Base-by-base conservation (phyloP, 1,140 invertebrate genomes). In the Linepithema humile region DNA sequence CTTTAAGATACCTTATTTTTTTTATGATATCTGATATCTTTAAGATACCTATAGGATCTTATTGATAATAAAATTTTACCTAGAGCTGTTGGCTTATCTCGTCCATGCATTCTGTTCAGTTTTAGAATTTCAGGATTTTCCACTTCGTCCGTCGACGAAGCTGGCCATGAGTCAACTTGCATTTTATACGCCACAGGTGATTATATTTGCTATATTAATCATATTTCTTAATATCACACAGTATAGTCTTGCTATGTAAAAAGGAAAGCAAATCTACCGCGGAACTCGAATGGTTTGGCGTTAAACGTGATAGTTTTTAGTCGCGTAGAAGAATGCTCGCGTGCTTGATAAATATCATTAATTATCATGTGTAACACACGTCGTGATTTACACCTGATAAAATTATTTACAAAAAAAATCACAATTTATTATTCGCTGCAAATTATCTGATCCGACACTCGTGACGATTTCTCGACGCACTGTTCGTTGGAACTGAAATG, bases 391-490 rank as follows among this genome's bases (percentile, higher is more conserved):
- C 1, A 26, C 35, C 3, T 12, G 5, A 32, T 23, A 29, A 29
- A 23, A 48, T 48, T 23, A 35, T 75, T 45, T 38, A 50, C 2
- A 59, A 10, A 29, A 3, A 26, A 32, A n/a, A 60, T 0, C 6
- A 43, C 26, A 69, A 80, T 40, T 69, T 29, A 69, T 38, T 29
- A 32, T 55, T 53, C 17, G 15, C 29, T 29, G 6, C 2, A 69
- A 9, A 69, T 23, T 1, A 67, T 53, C 45, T 32, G 74, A 69
- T 29, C 53, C 20, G 50, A 53, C 29, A 23, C 74, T 50, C 70
- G 29, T 53, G 43, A 67, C 43, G 48, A 65, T 86, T 65, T 26
- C n/a, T 15, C 29, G 48, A 9, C 26, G 7, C 60, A 88, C 83
- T 82, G 82, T 53, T 57, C 20, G 70, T 17, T 38, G 32, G 10